Evolutionary conservation across 2,888 invertebrate genomes (phyloP).

Genomic region (Agrypnus murinus): DNA sequence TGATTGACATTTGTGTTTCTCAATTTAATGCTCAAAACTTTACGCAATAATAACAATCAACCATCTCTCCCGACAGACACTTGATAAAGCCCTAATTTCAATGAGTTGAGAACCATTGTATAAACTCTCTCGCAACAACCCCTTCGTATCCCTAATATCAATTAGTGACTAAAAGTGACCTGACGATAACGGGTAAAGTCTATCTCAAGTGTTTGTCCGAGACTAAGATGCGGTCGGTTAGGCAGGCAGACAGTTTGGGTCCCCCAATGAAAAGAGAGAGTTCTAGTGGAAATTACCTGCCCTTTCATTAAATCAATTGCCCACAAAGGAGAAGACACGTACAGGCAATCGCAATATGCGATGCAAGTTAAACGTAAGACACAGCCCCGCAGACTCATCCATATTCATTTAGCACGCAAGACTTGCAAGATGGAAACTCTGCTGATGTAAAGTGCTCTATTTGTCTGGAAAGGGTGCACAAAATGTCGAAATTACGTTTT

Average conservation of each 20-base stretch:
- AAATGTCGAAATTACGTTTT: too few species aligned
- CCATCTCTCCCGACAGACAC: not conserved
- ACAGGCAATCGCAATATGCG: conserved; percentile 39
- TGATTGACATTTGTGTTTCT: not conserved
- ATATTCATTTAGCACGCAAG: conserved; percentile 39
- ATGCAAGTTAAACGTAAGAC: conserved; percentile 37
- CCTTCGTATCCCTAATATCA: conserved; percentile 37
- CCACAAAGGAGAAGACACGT: conserved; percentile 48
- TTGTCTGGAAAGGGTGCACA: too few species aligned
- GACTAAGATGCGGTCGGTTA: conserved; percentile 22
- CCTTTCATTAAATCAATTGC: conserved; percentile 48
- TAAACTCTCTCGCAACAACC: conserved; percentile 6
- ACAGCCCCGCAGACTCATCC: conserved; percentile 32
- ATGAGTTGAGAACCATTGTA: conserved; percentile 37
- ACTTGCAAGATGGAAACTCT: conserved; percentile 19
- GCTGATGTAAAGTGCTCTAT: too few species aligned
- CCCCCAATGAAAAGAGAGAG: conserved; percentile 22
- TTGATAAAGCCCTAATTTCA: conserved; percentile 17
- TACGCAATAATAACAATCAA: not conserved
- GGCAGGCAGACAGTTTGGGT: conserved; percentile 26
- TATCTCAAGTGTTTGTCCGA: conserved; percentile 40
- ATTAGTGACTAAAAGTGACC: conserved; percentile 42
- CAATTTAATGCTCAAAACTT: not conserved
- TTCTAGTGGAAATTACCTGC: conserved; percentile 45
- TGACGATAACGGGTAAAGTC: conserved; percentile 24